Evolutionary conservation across 1,140 invertebrate genomes (phyloP), one percentile per base, ranked within the genome.

Genomic region (Drosophila leontia): DNA sequence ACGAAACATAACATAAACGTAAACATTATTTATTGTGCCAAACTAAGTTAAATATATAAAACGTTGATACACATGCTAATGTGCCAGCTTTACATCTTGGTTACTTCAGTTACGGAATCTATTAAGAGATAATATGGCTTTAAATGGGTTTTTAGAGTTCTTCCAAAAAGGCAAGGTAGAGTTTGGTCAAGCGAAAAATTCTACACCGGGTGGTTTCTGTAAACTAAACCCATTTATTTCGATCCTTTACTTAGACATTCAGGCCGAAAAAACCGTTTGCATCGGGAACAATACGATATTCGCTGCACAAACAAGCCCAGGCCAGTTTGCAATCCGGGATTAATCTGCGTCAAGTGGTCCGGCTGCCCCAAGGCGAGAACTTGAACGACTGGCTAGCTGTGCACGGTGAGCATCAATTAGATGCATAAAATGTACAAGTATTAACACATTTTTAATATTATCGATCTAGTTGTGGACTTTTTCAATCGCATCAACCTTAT

Each of bases 401-500:
- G 29, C 98, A 99, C 94, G 98, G 97, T 98, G 94, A 41, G 57
- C 50, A 47, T 45, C 32, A 15, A n/a, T 39, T 13, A 23, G 15
- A 19, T 19, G 23, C 23, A 13, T 29, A 19, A 41, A 13, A 19
- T 7, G 11, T 32, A 41, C 35, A 50, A 7, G n/a, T 32, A 57
- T 39, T 41, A 3, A 15, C 26, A 62, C 39, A 45, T 53, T 37
- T 48, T 42, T 59, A 29, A 37, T 48, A 3, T 53, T n/a, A 3
- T 15, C 29, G 26, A 92, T 93, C 23, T 93, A 98, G 97, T 98
- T 82, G 98, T 99, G 6, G 98, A 99, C 90, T 99, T 99, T 92
- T 99, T 99, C 93, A 99, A 99, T 93, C 95, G 98, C 85, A 98
- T 99, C 78, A 99, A 99, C 93, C 93, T 99, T 13, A 97, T 99